Evolutionary conservation across 1,140 invertebrate species (phyloP), one percentile per base, ranked within the genome.

Genomic region (Yoshiicerus persimilis): DNA sequence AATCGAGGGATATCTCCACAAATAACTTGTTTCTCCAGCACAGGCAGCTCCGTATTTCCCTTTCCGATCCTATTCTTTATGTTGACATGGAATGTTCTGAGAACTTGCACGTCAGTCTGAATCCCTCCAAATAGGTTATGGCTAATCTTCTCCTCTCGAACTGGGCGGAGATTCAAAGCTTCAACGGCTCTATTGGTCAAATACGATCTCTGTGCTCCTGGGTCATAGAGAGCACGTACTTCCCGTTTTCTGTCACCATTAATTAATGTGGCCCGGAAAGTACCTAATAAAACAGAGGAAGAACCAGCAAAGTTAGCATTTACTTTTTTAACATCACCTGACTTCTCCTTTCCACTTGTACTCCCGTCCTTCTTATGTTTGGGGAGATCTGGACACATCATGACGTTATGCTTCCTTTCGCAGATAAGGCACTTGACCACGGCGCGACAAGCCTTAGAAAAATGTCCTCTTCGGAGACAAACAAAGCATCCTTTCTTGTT

Each of bases 91-190:
- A 70, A 85, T 25, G 9, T 41, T 6, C 83, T 41, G 62, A 90
- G 88, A 16, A 25, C 8, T 66, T 36, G 6, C 1, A 2, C 11
- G 0, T 38, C 9, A 1, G 86, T 88, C 13, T 66, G n/a, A 4
- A 11, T 16, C 1, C 87, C 89, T 16, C 87, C 85, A 66, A 86
- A 89, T 6, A 89, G n/a, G 36, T 25, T 47, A 41, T 88, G 87
- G 8, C 9, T 23, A 20, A 86, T 34, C 16, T 11, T 86, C 20
- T 88, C 64, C 27, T 36, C 23, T 70, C 70, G 86, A 56, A 39
- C 32, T 16, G 83, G 36, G 70, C 38, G 23, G 25, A 80, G 86
- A 84, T 23, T 32, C 4, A 87, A 38, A 9, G 34, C 88, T 34
- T 86, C 27, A 9, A 30, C 83, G 36, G 80, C 75, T 80, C 16